Conservation (phyloP, 2,888 invertebrate species). For the Brachylomia viminalis region DNA sequence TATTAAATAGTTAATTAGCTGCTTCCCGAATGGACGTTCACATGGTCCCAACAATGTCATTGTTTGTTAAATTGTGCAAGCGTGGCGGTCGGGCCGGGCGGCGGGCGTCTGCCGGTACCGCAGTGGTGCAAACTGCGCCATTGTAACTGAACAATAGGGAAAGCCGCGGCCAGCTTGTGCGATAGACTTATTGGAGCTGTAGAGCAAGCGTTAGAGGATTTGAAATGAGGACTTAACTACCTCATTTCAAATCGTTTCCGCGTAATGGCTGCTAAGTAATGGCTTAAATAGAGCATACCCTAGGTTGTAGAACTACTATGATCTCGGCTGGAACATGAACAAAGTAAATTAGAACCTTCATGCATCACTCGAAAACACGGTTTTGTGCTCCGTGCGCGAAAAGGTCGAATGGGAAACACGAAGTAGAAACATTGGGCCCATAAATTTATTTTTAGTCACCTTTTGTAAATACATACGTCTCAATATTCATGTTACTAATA, state of each 20-base stretch:
- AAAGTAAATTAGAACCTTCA: no score
- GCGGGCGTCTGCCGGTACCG: slow-evolving; percentile 62
- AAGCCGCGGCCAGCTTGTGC: slow-evolving; percentile 75
- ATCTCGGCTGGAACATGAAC: not conserved
- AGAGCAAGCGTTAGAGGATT: slow-evolving; percentile 22
- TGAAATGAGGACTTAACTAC: no score
- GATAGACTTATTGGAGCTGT: slow-evolving; percentile 57
- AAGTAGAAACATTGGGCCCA: not conserved
- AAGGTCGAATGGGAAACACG: not conserved
- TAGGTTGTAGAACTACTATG: not conserved
- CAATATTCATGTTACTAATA: no score
- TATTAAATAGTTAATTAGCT: slow-evolving; percentile 29
- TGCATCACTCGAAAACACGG: not conserved
- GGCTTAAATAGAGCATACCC: no score
- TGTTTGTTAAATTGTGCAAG: slow-evolving; percentile 78
- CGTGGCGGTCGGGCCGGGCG: slow-evolving; percentile 68
- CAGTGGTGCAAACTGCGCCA: slow-evolving; percentile 80
- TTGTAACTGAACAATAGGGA: slow-evolving; percentile 88
- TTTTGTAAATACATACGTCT: no score
- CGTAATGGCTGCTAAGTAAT: no score
- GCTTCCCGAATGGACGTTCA: slow-evolving; percentile 56
- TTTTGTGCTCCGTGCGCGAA: no score
- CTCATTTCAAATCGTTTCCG: no score
- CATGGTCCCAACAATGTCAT: slow-evolving; percentile 75
- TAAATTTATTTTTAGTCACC: no score